These are phyloP conservation scores for Diorhabda sublineata DNA, from an alignment of 1,140 invertebrate species.

Conservation along the genomic window DNA sequence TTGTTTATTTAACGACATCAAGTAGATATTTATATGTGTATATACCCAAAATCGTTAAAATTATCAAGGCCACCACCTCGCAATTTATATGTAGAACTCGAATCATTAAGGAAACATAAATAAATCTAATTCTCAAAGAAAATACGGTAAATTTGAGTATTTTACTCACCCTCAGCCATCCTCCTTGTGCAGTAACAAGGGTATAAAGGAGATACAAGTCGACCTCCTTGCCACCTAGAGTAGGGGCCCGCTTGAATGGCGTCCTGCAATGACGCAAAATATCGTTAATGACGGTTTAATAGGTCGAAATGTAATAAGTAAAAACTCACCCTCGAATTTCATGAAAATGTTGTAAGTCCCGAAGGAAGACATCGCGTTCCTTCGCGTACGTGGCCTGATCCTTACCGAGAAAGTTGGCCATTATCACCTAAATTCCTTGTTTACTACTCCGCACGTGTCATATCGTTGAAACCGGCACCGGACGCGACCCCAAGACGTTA, in stretches of 20 bases:
- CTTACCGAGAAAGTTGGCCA: conserved; percentile 69
- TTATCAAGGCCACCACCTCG: conserved; percentile 13
- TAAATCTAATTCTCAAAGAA: not conserved
- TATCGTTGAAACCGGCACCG: conserved; percentile 36
- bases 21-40: conserved; percentile 1
- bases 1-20: not conserved
- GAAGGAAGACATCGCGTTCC: conserved; percentile 66
- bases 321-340: conserved; percentile 67
- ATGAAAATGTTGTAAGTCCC: conserved; percentile 70
- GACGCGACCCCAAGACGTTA: conserved; percentile 26
- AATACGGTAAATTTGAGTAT: conserved; percentile 3
- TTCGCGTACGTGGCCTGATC: conserved; percentile 65
- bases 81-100: not conserved
- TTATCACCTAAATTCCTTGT: conserved; percentile 37
- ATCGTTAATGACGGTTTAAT: conserved; percentile 9
- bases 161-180: conserved; percentile 82
- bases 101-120: not conserved
- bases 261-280: conserved; percentile 58
- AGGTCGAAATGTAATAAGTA: not conserved
- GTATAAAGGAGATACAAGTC: conserved; percentile 88
- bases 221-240: conserved; percentile 82
- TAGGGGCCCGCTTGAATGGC: conserved; percentile 68
- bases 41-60: not conserved
- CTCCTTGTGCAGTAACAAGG: conserved; percentile 84
- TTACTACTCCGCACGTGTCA: conserved; percentile 40